Evolutionary conservation across 2,888 invertebrate genomes (phyloP).

Genomic region (Abrostola triplasia): DNA sequence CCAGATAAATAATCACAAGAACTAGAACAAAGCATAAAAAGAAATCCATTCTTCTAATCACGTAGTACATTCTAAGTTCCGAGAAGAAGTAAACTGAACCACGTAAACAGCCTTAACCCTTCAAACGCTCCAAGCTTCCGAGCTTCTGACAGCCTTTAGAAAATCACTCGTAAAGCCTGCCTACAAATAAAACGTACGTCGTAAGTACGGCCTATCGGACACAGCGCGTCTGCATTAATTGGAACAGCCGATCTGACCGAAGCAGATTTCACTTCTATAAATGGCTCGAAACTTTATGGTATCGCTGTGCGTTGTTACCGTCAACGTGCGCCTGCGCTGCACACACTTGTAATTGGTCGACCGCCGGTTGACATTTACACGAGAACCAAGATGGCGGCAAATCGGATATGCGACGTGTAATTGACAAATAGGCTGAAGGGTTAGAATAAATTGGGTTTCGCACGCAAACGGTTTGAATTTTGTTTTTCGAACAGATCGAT

Average conservation of each 20-base stretch:
- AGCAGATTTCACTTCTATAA: conserved; percentile 83
- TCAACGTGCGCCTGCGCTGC: conserved; percentile 80
- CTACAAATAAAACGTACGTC: conserved; percentile 52
- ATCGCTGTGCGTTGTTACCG: conserved; percentile 82
- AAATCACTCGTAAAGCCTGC: conserved; percentile 24
- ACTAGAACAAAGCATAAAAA: too few species aligned
- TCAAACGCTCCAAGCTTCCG: neutral
- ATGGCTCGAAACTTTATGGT: conserved; percentile 86
- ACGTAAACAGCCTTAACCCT: neutral
- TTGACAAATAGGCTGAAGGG: conserved; percentile 82
- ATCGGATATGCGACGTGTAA: conserved; percentile 73
- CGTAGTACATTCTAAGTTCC: neutral
- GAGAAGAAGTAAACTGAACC: neutral
- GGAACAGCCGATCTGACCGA: conserved; percentile 78
- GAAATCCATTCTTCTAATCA: neutral
- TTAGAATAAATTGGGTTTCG: conserved; percentile 67
- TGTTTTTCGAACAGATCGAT: conserved; percentile 47
- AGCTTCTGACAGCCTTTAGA: conserved; percentile 34
- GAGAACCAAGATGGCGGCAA: conserved; percentile 82
- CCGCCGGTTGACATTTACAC: conserved; percentile 85
- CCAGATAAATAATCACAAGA: too few species aligned
- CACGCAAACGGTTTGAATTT: conserved; percentile 53
- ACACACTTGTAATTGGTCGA: conserved; percentile 85
- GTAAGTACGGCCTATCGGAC: conserved; percentile 69
- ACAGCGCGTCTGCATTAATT: conserved; percentile 79